Evolutionary conservation across 2,888 invertebrate species (phyloP), one percentile per base, ranked within the genome.

Genomic region (Steromphala cineraria): DNA sequence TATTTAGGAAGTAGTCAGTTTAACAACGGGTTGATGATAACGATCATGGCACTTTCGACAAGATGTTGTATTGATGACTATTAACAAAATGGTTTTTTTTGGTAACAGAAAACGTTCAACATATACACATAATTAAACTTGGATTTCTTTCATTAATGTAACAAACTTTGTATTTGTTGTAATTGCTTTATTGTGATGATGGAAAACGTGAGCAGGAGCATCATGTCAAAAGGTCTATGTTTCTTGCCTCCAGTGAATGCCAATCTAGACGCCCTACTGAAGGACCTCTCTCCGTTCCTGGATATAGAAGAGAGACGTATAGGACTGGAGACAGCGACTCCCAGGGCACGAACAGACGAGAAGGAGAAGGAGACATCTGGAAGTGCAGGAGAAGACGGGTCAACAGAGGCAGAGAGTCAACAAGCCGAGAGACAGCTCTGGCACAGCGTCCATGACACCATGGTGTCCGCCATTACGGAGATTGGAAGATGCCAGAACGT

Each of bases 401-500:
- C 31, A 7, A 7, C 71, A 28, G 71, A 79, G 24, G 67, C 19
- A 1, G 67, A 53, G 28, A 53, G 36, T 10, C 52, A 74, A n/a
- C n/a, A 17, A 19, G 79, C 71, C 19, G 79, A 79, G 53, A 71
- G 21, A 15, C 67, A 83, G 67, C 83, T 88, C 15, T 86, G 86
- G 87, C 53, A 56, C 24, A 83, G 83, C 17, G 83, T 86, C 15
- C 84, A 86, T 52, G 80, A 83, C 74, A 82, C 80, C 62, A 80
- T 87, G 53, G 79, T 82, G 36, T 75, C 81, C n/a, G 87, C 87
- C 1, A 53, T 81, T 1, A 81, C 79, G 75, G 84, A 85, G 56
- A 81, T 89, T 21, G 81, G 75, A 31, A 80, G 89, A 2, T 88
- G 86, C 55, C 80, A 85, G 56, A 80, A 75, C 55, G 86, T 89